A percentile compares a stretch with the other conserved stretches of the same genome.
phyloP scores from a whole-genome alignment of 2,888 invertebrate genomes.

The Apotomis betuletana region DNA sequence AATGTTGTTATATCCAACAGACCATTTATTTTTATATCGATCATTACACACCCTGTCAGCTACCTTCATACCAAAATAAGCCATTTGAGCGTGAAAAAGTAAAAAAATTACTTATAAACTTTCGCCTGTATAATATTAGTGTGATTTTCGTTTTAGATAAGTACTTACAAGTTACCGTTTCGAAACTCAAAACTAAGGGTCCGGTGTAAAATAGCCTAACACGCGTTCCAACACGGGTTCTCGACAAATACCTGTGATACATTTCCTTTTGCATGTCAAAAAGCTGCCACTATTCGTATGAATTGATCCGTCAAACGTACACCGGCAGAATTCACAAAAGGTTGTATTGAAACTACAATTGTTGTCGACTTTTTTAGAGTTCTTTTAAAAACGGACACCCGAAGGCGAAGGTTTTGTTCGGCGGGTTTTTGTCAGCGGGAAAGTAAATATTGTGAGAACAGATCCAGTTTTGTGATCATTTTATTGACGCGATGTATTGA shows the following conservation, averaged over 20 bases:
- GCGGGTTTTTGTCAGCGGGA: slow-evolving; percentile 26
- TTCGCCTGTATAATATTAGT: no score
- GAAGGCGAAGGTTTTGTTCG: slow-evolving; percentile 13
- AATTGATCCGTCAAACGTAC: slow-evolving; percentile 71
- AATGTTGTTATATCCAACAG: no score
- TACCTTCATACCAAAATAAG: no score
- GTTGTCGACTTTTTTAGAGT: slow-evolving; percentile 47
- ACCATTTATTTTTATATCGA: no score
- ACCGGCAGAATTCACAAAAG: slow-evolving; percentile 64
- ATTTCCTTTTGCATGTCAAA: slow-evolving; percentile 76
- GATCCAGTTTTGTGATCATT: slow-evolving; percentile 19
- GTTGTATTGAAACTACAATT: slow-evolving; percentile 61
- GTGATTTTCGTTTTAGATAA: no score
- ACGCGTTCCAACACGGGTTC: slow-evolving; percentile 44
- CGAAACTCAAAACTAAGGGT: background rate
- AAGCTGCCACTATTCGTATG: slow-evolving; percentile 68
- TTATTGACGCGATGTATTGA: slow-evolving; percentile 11
- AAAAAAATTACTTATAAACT: no score
- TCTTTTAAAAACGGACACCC: slow-evolving; percentile 33
- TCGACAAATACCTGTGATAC: slow-evolving; percentile 63
- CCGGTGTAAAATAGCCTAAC: slow-evolving; percentile 28
- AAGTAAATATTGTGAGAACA: slow-evolving; percentile 31
- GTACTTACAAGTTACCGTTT: no score
- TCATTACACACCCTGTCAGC: no score
- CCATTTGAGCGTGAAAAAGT: no score